Conservation (phyloP, 2,113 vertebrate genomes). For the Colaptes auratus region DNA sequence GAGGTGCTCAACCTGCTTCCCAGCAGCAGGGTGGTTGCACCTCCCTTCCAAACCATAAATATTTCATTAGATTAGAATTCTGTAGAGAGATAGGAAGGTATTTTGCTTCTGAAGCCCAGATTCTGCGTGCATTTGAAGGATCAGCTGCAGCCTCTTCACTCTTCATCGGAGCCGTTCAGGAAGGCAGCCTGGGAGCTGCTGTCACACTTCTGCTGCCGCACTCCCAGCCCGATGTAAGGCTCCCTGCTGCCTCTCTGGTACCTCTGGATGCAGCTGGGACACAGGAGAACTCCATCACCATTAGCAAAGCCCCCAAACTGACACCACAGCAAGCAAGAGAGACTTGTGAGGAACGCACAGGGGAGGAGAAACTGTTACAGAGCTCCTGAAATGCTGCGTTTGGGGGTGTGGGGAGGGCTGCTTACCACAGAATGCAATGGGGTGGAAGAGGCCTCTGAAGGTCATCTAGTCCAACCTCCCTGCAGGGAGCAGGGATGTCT, state of each 20-base stretch:
- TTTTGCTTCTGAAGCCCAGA: not conserved
- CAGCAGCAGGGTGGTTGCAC: not conserved
- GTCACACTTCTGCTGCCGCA: slow-evolving; percentile 39
- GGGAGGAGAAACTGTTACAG: not conserved
- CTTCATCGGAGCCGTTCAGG: slow-evolving; percentile 70
- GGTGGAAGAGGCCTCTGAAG: too few species aligned
- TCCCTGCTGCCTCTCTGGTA: not conserved
- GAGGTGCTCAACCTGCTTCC: accelerated
- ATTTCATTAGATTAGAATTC: not conserved
- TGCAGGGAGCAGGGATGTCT: too few species aligned
- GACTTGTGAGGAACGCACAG: too few species aligned
- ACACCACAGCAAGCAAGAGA: too few species aligned
- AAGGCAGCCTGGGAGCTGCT: slow-evolving; percentile 42
- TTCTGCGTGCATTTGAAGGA: not conserved
- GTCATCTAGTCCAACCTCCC: too few species aligned
- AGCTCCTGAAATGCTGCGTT: not conserved
- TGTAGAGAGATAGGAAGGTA: too few species aligned
- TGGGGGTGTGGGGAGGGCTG: too few species aligned
- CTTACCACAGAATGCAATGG: too few species aligned
- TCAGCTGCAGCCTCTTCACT: slow-evolving; percentile 12
- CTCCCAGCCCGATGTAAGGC: slow-evolving; percentile 55
- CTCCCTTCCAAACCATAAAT: not conserved
- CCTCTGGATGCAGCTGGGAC: slow-evolving; percentile 54
- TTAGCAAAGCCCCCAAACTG: not conserved
- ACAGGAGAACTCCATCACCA: not conserved